phyloP scores from a whole-genome alignment of 2,113 vertebrate genomes.

The Neopipo cinnamomea region DNA sequence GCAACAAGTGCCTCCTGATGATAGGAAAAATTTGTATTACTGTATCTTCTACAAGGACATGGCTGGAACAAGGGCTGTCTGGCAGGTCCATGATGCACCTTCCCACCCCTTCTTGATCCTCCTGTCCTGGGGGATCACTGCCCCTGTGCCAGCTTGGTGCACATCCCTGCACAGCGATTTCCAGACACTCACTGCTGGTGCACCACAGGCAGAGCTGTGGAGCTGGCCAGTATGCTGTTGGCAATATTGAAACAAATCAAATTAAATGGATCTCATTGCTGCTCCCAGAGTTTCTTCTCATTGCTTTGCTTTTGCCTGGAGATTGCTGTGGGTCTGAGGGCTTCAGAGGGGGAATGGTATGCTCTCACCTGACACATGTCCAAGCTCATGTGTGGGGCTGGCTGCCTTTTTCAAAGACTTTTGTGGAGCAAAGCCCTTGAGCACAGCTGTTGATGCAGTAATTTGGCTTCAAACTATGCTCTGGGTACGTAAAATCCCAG shows the following conservation, averaged over 20 bases:
- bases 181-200: not conserved
- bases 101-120: not conserved
- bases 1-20: not conserved
- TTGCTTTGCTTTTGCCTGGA: not conserved
- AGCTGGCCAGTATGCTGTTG: not conserved
- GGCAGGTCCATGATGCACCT: not conserved
- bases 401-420: not conserved
- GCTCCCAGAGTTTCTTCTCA: not conserved
- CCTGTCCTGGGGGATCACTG: not conserved
- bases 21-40: not conserved
- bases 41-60: not conserved
- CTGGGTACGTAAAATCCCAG: not conserved
- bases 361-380: not conserved
- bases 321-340: not conserved
- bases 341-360: not conserved
- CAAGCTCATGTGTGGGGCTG: not conserved
- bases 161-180: rapidly evolving
- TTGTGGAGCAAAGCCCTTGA: not conserved
- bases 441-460: not conserved
- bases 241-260: not conserved
- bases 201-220: not conserved
- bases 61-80: not conserved
- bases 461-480: not conserved
- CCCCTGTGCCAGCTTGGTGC: rapidly evolving
- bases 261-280: not conserved